A percentile compares a stretch with the other conserved stretches of the same genome.
phyloP scores from a whole-genome alignment of 2,113 vertebrate genomes.

The Speoplatyrhinus poulsoni region DNA sequence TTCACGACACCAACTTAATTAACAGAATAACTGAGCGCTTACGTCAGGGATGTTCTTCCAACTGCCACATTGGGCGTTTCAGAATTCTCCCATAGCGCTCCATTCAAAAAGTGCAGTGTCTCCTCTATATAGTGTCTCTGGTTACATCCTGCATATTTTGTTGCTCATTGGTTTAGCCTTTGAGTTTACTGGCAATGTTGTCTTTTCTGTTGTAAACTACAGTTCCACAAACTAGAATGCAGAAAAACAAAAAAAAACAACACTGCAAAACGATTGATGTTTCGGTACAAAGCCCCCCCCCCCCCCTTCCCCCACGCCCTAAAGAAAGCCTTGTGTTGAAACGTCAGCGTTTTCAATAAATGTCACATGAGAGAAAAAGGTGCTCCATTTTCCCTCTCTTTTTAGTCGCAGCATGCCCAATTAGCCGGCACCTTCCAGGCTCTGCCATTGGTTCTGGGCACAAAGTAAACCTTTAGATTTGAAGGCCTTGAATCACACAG shows the following conservation, averaged over 20 bases:
- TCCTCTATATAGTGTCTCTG: too few species aligned
- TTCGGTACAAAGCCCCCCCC: slow-evolving; percentile 35
- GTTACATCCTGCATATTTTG: too few species aligned
- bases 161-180: too few species aligned
- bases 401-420: slow-evolving; percentile 53
- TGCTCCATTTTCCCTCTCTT: slow-evolving; percentile 18
- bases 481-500: slow-evolving; percentile 49
- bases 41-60: too few species aligned
- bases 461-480: slow-evolving; percentile 43
- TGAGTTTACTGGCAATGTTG: background rate
- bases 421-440: slow-evolving; percentile 50
- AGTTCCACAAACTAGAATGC: slow-evolving; percentile 12
- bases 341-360: slow-evolving; percentile 52
- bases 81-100: too few species aligned
- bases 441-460: slow-evolving; percentile 43
- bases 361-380: slow-evolving; percentile 45
- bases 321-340: slow-evolving; percentile 44
- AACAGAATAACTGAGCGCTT: too few species aligned
- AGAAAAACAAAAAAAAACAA: slow-evolving; percentile 13
- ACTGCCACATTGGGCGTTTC: too few species aligned
- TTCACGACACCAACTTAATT: too few species aligned
- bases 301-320: background rate
- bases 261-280: slow-evolving; percentile 25
- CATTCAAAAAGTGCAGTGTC: too few species aligned
- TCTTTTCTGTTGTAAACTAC: slow-evolving; percentile 8